These are phyloP conservation scores for Himalopsyche anomala DNA, from an alignment of 2,888 invertebrate species.

Conservation along the genomic window DNA sequence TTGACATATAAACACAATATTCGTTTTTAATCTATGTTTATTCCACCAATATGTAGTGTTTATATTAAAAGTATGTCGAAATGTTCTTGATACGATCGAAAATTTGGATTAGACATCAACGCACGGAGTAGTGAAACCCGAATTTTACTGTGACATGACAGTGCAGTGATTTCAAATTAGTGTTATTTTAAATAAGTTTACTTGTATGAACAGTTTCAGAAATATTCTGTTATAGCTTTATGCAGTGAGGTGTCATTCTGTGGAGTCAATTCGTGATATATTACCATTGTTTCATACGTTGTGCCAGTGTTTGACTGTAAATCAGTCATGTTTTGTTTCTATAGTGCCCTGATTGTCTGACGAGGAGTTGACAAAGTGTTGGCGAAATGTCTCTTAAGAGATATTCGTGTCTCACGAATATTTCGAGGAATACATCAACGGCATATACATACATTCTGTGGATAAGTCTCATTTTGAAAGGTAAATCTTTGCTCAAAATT, in stretches of 20 bases:
- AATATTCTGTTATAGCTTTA: conserved; percentile 32
- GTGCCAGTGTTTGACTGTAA: conserved; percentile 44
- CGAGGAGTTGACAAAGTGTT: neutral
- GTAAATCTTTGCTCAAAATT: neutral
- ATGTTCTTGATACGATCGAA: neutral
- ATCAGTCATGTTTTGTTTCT: conserved; percentile 54
- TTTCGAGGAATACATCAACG: neutral
- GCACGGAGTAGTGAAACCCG: conserved; percentile 51
- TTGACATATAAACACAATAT: neutral
- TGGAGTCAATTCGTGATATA: neutral
- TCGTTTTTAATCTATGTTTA: neutral
- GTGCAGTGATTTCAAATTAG: neutral
- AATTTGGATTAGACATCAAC: conserved; percentile 53
- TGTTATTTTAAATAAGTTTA: neutral
- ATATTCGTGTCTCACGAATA: conserved; percentile 22
- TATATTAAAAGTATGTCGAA: neutral
- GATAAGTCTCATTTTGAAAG: conserved; percentile 34
- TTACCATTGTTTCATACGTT: neutral
- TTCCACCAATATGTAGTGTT: neutral
- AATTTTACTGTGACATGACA: neutral
- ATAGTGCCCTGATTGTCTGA: neutral
- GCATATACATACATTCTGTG: neutral
- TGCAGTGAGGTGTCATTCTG: conserved; percentile 16
- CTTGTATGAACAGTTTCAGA: conserved; percentile 2
- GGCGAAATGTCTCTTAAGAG: conserved; percentile 1